phyloP scores from a whole-genome alignment of 2,113 vertebrate genomes.

The Mormoops blainvillei region DNA sequence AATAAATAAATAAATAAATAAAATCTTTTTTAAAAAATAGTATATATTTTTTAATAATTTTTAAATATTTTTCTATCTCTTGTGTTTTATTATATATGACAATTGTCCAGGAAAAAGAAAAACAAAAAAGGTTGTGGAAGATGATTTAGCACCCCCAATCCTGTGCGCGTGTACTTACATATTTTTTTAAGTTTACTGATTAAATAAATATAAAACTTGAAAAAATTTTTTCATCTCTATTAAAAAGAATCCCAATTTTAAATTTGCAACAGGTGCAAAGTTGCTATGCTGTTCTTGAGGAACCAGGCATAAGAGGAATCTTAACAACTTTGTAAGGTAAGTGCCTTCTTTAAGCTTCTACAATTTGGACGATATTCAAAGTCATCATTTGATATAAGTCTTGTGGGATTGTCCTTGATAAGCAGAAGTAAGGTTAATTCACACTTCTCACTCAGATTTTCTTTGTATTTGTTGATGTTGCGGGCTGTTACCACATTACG shows the following conservation, averaged over 20 bases:
- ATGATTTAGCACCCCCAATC: neutral
- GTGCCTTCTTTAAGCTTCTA: constrained; percentile 59
- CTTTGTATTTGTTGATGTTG: neutral
- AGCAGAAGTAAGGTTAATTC: neutral
- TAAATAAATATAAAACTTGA: neutral
- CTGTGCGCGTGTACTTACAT: neutral
- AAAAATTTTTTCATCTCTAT: neutral
- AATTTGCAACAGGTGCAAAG: constrained; percentile 62
- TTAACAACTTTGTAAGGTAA: constrained; percentile 53
- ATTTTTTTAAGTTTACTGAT: neutral
- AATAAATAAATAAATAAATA: no score
- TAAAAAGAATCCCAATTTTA: constrained; percentile 47
- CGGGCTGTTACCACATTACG: neutral
- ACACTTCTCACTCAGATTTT: neutral
- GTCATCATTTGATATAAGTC: constrained; percentile 54
- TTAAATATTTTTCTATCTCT: neutral
- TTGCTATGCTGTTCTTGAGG: constrained; percentile 57
- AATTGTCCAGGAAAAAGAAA: neutral
- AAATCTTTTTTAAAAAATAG: no score
- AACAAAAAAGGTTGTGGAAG: neutral
- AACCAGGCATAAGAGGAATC: constrained; percentile 52
- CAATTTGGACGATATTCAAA: constrained; percentile 63
- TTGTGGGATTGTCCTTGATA: constrained; percentile 21
- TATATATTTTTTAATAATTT: constrained; percentile 40
- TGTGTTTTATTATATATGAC: neutral